Evolutionary conservation across 2,797 vertebrate species (phyloP), one percentile per base, ranked within the genome.

Genomic region (Hoplostethus mediterraneus): DNA sequence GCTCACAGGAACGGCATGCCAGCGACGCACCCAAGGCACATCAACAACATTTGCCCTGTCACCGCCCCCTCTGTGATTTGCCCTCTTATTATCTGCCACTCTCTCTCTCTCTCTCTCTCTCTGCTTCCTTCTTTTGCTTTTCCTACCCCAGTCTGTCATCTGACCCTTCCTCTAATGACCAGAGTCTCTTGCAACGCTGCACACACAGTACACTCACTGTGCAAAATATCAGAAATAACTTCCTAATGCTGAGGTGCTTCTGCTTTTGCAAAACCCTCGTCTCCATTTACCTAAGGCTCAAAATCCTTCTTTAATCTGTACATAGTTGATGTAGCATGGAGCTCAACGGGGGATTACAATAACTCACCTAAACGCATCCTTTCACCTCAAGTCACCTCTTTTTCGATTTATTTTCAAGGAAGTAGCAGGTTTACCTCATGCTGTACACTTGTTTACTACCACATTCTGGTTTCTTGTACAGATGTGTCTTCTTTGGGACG

Each of bases 21-120:
- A 64, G 67, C 45, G 85, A 89, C 85, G 66, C 90, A 63, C 89
- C 84, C 79, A 62, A 17, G 6, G 9, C 40, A 55, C 44, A 57
- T 67, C 45, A 63, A 71, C 64, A 71, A 25, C 12, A 51, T 69
- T 55, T 60, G 75, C 68, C 71, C 51, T 47, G 54, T 68, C 57
- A 16, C 38, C 67, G 76, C 69, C 52, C 36, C 45, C n/a, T 40
- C 6, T n/a, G 62, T 49, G 62, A 52, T 71, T 72, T 31, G n/a
- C 12, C 10, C 10, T 56, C 10, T 56, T 58, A 28, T 31, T 21
- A 21, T 21, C 21, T 21, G 21, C 21, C 21, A 1, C 31, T 67
- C 56, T 55, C 8, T 51, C 42, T 21, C 6, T 47, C 30, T 17
- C 25, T 44, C 52, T 31, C 44, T 72, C 55, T 25, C 54, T 57